A percentile compares a stretch with the other conserved stretches of the same genome.
Evolutionary conservation across 2,888 invertebrate species (phyloP).

Genomic region (Hofmannophila pseudospretella): DNA sequence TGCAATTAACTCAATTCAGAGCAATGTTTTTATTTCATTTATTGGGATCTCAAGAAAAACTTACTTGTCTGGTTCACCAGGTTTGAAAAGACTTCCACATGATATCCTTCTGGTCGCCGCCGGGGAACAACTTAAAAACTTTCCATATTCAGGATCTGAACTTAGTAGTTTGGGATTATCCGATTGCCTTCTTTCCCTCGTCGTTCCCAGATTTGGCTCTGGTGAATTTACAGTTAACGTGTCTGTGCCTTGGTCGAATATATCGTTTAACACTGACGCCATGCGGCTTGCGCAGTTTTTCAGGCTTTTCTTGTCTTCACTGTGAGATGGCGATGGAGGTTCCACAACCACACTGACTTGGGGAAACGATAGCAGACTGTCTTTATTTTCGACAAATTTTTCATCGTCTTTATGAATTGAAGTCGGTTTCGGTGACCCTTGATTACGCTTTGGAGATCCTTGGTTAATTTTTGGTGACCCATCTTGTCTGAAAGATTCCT

Average conservation of each 20-base stretch:
- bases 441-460: constrained; percentile 15
- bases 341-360: constrained; percentile 86
- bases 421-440: constrained; percentile 15
- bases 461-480: constrained; percentile 23
- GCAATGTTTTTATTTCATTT: too few relatives aligned
- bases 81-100: constrained; percentile 92
- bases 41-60: too few relatives aligned
- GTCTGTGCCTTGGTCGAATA: constrained; percentile 63
- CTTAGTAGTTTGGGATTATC: constrained; percentile 80
- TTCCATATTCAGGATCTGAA: constrained; percentile 80
- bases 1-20: too few relatives aligned
- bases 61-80: constrained; percentile 81
- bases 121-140: constrained; percentile 85
- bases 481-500: constrained; percentile 38
- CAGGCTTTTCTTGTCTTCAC: constrained; percentile 74
- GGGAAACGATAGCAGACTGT: constrained; percentile 61
- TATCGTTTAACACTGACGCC: constrained; percentile 67
- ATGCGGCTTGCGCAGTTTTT: constrained; percentile 59
- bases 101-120: constrained; percentile 93
- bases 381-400: constrained; percentile 6
- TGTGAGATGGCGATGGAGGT: constrained; percentile 84
- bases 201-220: constrained; percentile 66
- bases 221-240: constrained; percentile 62
- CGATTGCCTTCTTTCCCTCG: constrained; percentile 65
- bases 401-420: background rate